Base-by-base conservation (phyloP, 2,888 invertebrate genomes). In the Doris montereyensis region DNA sequence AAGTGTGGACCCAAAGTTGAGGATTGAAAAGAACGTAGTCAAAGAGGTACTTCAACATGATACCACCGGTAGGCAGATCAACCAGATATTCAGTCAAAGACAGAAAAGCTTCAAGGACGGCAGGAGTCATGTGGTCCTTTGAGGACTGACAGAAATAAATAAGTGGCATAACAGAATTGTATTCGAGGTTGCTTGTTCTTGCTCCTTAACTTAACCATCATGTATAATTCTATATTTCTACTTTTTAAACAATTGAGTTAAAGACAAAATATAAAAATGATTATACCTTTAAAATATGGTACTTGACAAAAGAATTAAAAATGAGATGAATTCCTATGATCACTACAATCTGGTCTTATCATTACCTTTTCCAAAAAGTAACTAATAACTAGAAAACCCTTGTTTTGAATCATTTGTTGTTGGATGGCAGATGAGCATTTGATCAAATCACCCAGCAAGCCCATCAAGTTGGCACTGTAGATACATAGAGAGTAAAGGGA, bases 21-120 rank as follows among this genome's bases (percentile, higher is more conserved):
- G 99, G 99, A 94, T 99, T 99, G 94, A 99, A 99, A 85, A 99
- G 95, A 81, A 99, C 96, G 93, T 99, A 98, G 93, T 99, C 99
- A 94, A 99, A 94, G 87, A 99, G 94, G 96, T 99, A 97, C 84
- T 93, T 93, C 73, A 93, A 89, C 5, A 91, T 85, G 0, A 88
- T 84, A 10, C 88, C 88, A 17, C 90, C 90, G 13, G 87, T 85
- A 0, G 89, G 89, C 60, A 89, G 83, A 34, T 85, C 84, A 17
- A 91, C 90, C 35, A 91, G 85, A 82, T 87, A 89, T 83, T 92
- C 90, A 21, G 92, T 92, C 84, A 92, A 86, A 67, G 87, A 87
- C 65, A 92, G 87, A 82, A 92, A 90, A n/a, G 88, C 88, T 80
- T 96, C 96, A 80, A 99, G 94, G 58, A 98, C 98, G 91, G 97